Evolutionary conservation across 1,140 invertebrate genomes (phyloP).

Genomic region (Littorina saxatilis): DNA sequence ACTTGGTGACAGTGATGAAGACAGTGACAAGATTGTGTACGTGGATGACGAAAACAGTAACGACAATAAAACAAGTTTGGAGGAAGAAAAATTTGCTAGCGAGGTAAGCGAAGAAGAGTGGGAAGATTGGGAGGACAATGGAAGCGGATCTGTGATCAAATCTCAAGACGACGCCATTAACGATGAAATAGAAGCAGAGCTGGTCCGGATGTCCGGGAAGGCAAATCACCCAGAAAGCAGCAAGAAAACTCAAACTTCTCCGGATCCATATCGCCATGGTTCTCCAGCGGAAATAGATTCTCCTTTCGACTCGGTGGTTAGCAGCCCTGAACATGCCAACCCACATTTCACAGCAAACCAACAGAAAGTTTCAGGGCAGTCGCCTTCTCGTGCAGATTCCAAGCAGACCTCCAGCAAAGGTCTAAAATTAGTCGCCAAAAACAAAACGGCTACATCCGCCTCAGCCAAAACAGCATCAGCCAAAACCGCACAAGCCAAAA

Average conservation of each 20-base stretch:
- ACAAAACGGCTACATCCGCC: background rate
- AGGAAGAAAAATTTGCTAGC: constrained; percentile 1
- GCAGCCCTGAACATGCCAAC: background rate
- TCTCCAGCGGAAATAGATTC: constrained; percentile 35
- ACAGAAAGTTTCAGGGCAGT: background rate
- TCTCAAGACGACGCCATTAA: constrained; percentile 22
- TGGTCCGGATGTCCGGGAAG: constrained; percentile 12
- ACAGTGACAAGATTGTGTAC: too few species aligned
- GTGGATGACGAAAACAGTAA: too few species aligned
- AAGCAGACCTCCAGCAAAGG: background rate
- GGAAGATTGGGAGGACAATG: constrained; percentile 44
- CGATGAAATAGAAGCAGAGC: constrained; percentile 49
- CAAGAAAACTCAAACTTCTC: constrained; percentile 40
- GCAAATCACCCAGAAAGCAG: background rate
- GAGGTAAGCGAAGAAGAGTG: constrained; percentile 31
- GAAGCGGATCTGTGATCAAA: background rate
- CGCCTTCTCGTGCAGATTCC: background rate
- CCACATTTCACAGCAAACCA: background rate
- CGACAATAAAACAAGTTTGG: background rate
- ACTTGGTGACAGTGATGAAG: too few species aligned
- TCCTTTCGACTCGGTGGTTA: background rate
- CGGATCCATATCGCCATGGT: constrained; percentile 34
- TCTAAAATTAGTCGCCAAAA: constrained; percentile 17
- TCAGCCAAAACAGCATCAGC: background rate
- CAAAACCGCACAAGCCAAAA: background rate